A percentile compares a stretch with the other conserved stretches of the same genome.
Conservation (phyloP, 1,140 invertebrate species). For the Mylabris phalerata region DNA sequence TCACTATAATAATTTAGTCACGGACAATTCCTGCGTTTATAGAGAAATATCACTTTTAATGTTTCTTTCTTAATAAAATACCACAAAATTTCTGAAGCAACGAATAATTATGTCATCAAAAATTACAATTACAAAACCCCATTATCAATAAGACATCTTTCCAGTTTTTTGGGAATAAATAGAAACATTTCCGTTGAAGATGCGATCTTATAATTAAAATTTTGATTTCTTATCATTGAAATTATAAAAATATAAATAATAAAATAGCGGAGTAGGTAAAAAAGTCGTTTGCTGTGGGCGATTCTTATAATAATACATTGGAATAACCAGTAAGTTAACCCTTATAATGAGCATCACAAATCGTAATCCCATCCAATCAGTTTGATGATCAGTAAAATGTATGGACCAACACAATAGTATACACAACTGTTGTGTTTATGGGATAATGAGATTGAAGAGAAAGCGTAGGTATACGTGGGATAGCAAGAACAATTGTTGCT, state of each 20-base stretch:
- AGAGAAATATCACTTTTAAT: constrained; percentile 6
- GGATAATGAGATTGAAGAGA: constrained; percentile 16
- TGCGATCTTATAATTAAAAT: background rate
- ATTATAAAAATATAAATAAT: constrained; percentile 4
- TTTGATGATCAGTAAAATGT: constrained; percentile 14
- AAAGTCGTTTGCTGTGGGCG: no score
- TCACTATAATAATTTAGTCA: constrained; percentile 13
- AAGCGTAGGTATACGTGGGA: constrained; percentile 8
- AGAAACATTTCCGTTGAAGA: constrained; percentile 4
- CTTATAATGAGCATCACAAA: constrained; percentile 14
- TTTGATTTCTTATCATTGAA: background rate
- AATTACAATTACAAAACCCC: constrained; percentile 12
- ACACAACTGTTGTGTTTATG: constrained; percentile 16
- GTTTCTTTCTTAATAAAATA: constrained; percentile 6
- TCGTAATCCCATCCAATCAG: constrained; percentile 1
- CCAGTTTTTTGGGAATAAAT: constrained; percentile 4
- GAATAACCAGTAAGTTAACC: background rate
- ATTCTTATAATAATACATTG: no score
- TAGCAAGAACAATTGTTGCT: background rate
- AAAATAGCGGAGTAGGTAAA: background rate
- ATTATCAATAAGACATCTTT: constrained; percentile 11
- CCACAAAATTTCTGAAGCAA: background rate
- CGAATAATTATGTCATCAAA: constrained; percentile 14
- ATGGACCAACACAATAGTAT: constrained; percentile 15
- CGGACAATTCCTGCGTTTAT: constrained; percentile 7